phyloP scores from a whole-genome alignment of 2,888 invertebrate species.

The Drosophila kokeensis region DNA sequence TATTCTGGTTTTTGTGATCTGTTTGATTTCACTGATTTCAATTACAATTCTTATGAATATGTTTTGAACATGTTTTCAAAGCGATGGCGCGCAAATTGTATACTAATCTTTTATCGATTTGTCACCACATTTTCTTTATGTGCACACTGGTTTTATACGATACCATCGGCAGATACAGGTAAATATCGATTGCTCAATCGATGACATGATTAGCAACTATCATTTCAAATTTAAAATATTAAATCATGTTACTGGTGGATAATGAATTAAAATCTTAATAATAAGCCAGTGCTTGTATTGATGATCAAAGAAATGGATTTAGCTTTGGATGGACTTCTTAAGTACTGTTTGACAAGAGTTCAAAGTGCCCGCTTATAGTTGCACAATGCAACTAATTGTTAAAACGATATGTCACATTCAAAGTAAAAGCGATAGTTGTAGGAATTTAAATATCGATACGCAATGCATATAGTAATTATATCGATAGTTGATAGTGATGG shows the following conservation, averaged over 20 bases:
- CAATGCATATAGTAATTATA: background rate
- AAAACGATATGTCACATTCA: background rate
- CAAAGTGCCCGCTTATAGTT: background rate
- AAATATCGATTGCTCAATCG: background rate
- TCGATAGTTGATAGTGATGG: background rate
- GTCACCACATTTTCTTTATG: conserved; percentile 1
- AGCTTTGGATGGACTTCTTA: background rate
- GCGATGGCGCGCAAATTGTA: background rate
- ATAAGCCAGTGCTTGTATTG: background rate
- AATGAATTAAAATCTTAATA: background rate
- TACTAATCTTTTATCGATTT: background rate
- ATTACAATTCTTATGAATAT: background rate
- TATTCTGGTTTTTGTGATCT: background rate
- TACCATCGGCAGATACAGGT: background rate
- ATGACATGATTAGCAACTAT: background rate
- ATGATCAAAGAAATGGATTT: background rate
- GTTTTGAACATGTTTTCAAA: background rate
- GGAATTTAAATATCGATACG: background rate
- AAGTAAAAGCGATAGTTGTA: background rate
- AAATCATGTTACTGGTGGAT: background rate
- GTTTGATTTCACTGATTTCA: background rate
- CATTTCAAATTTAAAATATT: background rate
- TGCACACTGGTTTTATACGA: conserved; percentile 16
- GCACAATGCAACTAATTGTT: background rate
- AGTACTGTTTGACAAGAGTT: background rate